Evolutionary conservation across 2,888 invertebrate species (phyloP).

Genomic region (Diarsia mendica): DNA sequence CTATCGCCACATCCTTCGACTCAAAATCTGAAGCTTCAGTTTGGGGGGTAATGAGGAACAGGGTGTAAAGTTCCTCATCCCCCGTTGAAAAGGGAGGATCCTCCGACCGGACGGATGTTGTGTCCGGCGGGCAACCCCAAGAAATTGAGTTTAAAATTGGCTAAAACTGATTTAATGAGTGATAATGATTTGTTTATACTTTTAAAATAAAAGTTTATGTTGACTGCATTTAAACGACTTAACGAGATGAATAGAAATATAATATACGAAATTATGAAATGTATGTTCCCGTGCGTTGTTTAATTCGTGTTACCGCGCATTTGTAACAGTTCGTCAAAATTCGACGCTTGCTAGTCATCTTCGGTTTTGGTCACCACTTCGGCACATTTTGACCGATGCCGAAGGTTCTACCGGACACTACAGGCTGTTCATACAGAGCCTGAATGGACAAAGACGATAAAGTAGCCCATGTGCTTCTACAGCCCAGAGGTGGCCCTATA

Average conservation of each 20-base stretch:
- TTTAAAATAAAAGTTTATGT: not conserved
- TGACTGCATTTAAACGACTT: not conserved
- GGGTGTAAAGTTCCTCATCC: too few relatives aligned
- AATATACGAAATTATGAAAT: not conserved
- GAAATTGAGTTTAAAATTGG: not conserved
- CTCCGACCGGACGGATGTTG: too few relatives aligned
- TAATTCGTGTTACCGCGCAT: not conserved
- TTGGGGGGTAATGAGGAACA: too few relatives aligned
- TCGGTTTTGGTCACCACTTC: not conserved
- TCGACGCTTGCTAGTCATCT: not conserved
- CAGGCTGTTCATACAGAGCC: not conserved
- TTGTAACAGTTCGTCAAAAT: not conserved
- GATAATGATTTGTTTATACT: not conserved
- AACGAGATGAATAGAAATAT: not conserved
- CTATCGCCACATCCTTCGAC: not conserved
- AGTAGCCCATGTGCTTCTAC: not conserved
- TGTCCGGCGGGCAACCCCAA: too few relatives aligned
- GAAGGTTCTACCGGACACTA: not conserved
- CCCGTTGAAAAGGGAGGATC: too few relatives aligned
- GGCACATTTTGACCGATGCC: not conserved
- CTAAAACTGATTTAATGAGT: not conserved
- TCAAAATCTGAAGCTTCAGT: not conserved
- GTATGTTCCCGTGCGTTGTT: not conserved
- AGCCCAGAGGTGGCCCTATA: not conserved
- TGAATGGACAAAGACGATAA: not conserved